Percentiles rank a stretch among this genome's conserved stretches.
Evolutionary conservation across 2,888 invertebrate species (phyloP).

Genomic region (Nezara viridula): DNA sequence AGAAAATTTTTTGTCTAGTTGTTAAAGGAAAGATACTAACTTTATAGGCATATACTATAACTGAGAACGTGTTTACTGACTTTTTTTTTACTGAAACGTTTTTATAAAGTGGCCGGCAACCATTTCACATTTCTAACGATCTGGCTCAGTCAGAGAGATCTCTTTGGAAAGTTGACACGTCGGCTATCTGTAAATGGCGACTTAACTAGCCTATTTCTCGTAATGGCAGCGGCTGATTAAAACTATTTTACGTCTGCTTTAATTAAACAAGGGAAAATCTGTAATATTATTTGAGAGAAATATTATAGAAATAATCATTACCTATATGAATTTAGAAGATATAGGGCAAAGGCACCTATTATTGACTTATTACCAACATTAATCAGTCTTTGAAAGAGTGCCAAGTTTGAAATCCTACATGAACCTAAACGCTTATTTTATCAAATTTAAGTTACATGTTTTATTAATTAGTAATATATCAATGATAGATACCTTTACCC

Average conservation of each 20-base stretch:
- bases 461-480: too few species aligned
- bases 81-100: background rate
- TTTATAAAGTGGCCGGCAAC: background rate
- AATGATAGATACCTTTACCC: too few species aligned
- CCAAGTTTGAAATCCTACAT: too few species aligned
- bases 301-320: background rate
- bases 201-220: background rate
- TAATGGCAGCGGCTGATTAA: background rate
- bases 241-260: background rate
- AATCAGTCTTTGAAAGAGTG: too few species aligned
- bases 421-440: too few species aligned
- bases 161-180: background rate
- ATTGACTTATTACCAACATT: too few species aligned
- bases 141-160: background rate
- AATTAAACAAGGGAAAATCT: background rate
- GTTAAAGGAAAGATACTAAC: background rate
- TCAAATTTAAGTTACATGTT: too few species aligned
- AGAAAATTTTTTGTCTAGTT: too few species aligned
- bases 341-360: too few species aligned
- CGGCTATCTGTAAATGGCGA: background rate
- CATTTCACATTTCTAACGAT: conserved; percentile 34
- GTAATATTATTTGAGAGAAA: background rate
- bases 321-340: background rate
- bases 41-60: background rate
- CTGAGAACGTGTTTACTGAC: background rate